A percentile compares a stretch with the other conserved stretches of the same genome.
phyloP scores from a whole-genome alignment of 2,888 invertebrate species.

The Oligia strigilis region DNA sequence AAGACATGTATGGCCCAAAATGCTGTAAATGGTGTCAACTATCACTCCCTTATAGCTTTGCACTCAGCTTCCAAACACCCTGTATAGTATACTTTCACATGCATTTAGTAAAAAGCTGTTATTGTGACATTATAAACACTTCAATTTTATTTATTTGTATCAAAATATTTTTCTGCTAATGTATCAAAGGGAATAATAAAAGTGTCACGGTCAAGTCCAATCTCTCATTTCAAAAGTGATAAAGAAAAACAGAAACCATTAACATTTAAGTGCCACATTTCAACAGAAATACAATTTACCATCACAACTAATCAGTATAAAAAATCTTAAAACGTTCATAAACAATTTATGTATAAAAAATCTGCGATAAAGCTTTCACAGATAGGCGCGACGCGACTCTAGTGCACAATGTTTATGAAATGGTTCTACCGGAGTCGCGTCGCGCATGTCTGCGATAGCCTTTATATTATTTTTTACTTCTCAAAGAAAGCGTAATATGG shows the following conservation, averaged over 20 bases:
- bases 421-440: not conserved
- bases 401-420: not conserved
- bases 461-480: conserved; percentile 39
- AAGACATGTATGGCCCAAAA: no score
- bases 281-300: conserved; percentile 49
- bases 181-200: not conserved
- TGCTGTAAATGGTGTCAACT: no score
- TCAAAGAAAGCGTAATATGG: conserved; percentile 33
- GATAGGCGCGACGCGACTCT: not conserved
- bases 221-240: conserved; percentile 12
- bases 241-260: conserved; percentile 23
- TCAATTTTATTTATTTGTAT: not conserved
- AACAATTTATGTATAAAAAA: conserved; percentile 64
- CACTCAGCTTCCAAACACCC: no score
- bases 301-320: conserved; percentile 58
- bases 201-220: conserved; percentile 22
- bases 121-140: not conserved
- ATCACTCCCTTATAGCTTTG: no score
- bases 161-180: no score
- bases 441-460: not conserved
- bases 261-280: conserved; percentile 33
- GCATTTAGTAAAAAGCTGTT: no score
- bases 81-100: no score
- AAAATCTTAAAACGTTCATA: conserved; percentile 54
- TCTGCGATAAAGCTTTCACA: not conserved